Base-by-base conservation (phyloP, 1,140 invertebrate genomes). In the Lithobius niger region DNA sequence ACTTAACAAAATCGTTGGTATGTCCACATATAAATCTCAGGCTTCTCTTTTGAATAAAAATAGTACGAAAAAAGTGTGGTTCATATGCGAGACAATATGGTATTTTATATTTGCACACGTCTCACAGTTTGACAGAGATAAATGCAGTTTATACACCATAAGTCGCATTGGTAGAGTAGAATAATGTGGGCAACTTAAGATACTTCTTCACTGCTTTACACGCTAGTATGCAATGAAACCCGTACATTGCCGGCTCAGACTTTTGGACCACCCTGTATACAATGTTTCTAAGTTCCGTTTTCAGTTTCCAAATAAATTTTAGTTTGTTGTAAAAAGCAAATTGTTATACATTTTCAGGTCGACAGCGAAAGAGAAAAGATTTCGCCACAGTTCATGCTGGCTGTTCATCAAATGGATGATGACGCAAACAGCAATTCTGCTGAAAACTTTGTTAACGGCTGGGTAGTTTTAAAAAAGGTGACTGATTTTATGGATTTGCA, bases 401-500 rank as follows among this genome's bases (percentile, higher is more conserved):
- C 88, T 10, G 84, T 91, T 13, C 84, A 89, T 63, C 82, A 82
- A 66, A 66, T 78, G 61, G 80, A 82, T 60, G 78, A 81, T 60
- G 75, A 74, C 28, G 78, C 78, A 25, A 72, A 69, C 48, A 79
- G 73, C 22, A 13, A 27, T 31, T 16, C 54, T 18, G 81, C 77
- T 57, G 77, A 79, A 26, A 83, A 85, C 54, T 80, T 79, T 18
- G 26, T n/a, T 45, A 59, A 55, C 27, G 50, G 45, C 21, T 93
- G 88, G 88, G 84, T 88, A 1, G 81, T 92, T 0, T 76, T 87
- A 57, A 75, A 87, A 57, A 89, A 80, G 50, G 72, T 92, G 1
- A 79, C 80, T 45, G 84, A 92, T 62, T 89, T 94, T 67, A 76
- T 88, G 72, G 83, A 86, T 57, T 70, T 92, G 49, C 85, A 91